These are phyloP conservation scores for Bovichtus diacanthus DNA, from an alignment of 2,797 vertebrate genomes.

Conservation along the genomic window DNA sequence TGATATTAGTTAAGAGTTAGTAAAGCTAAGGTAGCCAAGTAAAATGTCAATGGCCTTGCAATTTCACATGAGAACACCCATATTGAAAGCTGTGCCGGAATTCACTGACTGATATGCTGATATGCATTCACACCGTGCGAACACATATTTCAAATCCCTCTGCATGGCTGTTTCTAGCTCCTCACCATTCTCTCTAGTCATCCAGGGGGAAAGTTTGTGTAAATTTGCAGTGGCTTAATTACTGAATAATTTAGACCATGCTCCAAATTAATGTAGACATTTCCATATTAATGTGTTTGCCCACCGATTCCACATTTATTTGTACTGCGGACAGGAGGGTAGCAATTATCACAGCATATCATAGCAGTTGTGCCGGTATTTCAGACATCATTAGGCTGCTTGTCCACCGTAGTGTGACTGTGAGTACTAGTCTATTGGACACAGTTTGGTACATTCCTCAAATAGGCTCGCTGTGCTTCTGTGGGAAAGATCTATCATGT, in stretches of 20 bases:
- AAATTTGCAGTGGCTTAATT: constrained; percentile 87
- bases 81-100: neutral
- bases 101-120: constrained; percentile 18
- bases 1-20: neutral
- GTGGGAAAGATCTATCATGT: constrained; percentile 62
- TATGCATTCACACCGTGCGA: constrained; percentile 57
- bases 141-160: constrained; percentile 70
- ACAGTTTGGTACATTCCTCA: constrained; percentile 70
- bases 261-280: constrained; percentile 86
- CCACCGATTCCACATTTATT: constrained; percentile 82
- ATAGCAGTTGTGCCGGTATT: constrained; percentile 77
- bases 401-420: constrained; percentile 77
- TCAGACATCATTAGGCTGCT: constrained; percentile 81
- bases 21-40: neutral
- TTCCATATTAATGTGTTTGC: constrained; percentile 89
- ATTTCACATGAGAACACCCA: neutral
- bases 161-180: constrained; percentile 60
- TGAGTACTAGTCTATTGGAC: constrained; percentile 68
- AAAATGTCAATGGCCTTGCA: neutral
- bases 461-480: constrained; percentile 57
- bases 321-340: constrained; percentile 80
- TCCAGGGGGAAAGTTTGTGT: constrained; percentile 83
- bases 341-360: constrained; percentile 81
- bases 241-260: constrained; percentile 87
- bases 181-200: constrained; percentile 76